Evolutionary conservation across 2,888 invertebrate genomes (phyloP).

Genomic region (Chaetogeoica ovagalla): DNA sequence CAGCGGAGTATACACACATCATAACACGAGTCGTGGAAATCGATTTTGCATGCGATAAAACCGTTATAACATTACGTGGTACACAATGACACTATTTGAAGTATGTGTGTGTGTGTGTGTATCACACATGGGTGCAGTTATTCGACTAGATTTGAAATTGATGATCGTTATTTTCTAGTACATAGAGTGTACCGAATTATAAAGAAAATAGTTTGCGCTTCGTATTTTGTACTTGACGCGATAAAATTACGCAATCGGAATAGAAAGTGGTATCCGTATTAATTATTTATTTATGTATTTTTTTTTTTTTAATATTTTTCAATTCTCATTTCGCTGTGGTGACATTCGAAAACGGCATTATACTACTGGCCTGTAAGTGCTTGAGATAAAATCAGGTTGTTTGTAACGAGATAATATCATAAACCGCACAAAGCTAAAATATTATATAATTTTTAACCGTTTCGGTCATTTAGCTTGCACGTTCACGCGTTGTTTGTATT

Average conservation of each 20-base stretch:
- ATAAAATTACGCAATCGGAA: not conserved
- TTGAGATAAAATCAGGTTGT: too few relatives aligned
- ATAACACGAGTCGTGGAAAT: slow-evolving; percentile 21
- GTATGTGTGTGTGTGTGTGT: not conserved
- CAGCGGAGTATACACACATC: not conserved
- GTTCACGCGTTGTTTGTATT: too few relatives aligned
- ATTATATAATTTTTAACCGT: too few relatives aligned
- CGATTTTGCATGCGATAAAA: slow-evolving; percentile 28
- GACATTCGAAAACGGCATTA: too few relatives aligned
- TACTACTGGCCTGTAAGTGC: too few relatives aligned
- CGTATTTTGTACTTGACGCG: not conserved
- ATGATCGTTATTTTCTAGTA: slow-evolving; percentile 9
- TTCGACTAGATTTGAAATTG: slow-evolving; percentile 8
- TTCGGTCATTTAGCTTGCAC: too few relatives aligned
- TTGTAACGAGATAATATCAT: too few relatives aligned
- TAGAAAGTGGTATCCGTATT: too few relatives aligned
- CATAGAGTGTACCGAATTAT: not conserved
- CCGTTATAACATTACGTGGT: slow-evolving; percentile 6
- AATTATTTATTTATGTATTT: too few relatives aligned
- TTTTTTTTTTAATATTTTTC: not conserved
- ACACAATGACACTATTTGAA: too few relatives aligned
- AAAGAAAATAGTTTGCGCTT: not conserved
- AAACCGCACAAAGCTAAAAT: too few relatives aligned
- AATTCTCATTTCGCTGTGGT: slow-evolving; percentile 9
- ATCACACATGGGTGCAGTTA: slow-evolving; percentile 15